A percentile compares a stretch with the other conserved stretches of the same genome.
These are phyloP conservation scores for Pterocles orientalis DNA, from an alignment of 2,113 vertebrate genomes.

Conservation along the genomic window DNA sequence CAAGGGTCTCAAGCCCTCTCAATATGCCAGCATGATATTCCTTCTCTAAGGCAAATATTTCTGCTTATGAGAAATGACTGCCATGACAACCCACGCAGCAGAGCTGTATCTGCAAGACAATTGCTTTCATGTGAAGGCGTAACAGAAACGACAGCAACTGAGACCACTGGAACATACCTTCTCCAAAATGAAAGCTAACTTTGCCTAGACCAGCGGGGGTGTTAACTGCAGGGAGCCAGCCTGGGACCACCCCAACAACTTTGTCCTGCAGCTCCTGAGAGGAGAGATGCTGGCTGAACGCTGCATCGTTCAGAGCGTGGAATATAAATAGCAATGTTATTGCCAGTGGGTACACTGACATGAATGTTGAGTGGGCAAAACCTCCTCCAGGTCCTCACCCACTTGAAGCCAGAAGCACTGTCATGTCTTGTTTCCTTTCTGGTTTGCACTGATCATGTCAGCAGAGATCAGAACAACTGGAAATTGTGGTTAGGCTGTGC, in stretches of 20 bases:
- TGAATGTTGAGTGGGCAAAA: background rate
- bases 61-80: background rate
- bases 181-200: background rate
- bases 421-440: slow-evolving; percentile 3
- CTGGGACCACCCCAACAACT: background rate
- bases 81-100: background rate
- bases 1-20: background rate
- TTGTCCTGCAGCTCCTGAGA: background rate
- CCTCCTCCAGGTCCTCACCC: background rate
- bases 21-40: background rate
- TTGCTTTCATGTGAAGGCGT: background rate
- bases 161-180: background rate
- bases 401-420: background rate
- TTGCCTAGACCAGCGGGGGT: background rate
- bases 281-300: background rate
- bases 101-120: background rate
- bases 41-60: background rate
- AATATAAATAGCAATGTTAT: slow-evolving; percentile 9
- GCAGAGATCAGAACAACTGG: slow-evolving; percentile 8
- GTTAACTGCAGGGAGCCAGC: background rate
- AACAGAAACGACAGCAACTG: background rate
- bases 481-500: background rate
- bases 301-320: background rate
- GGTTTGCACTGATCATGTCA: background rate
- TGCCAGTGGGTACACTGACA: background rate